A percentile compares a stretch with the other conserved stretches of the same genome.
Evolutionary conservation across 2,113 vertebrate species (phyloP).

Genomic region (Baryphthengus martii): DNA sequence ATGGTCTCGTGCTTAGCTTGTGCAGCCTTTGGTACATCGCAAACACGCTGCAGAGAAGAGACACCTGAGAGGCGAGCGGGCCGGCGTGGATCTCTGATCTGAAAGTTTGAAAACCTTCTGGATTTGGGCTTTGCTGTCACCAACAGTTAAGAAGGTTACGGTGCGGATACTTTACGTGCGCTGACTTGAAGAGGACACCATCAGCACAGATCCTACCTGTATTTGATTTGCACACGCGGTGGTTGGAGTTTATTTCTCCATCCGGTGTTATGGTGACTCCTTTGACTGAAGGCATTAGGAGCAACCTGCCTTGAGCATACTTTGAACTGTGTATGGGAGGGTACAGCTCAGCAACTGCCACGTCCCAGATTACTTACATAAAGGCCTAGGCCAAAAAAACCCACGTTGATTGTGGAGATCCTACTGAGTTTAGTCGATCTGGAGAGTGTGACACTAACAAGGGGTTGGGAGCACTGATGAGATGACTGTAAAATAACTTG

Average conservation of each 20-base stretch:
- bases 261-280: neutral
- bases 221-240: neutral
- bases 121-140: neutral
- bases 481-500: neutral
- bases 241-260: neutral
- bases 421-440: neutral
- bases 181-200: neutral
- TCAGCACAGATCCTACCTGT: neutral
- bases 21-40: neutral
- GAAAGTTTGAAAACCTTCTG: neutral
- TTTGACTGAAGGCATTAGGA: neutral
- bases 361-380: neutral
- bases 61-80: neutral
- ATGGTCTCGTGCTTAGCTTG: neutral
- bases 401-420: neutral
- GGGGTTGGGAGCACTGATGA: neutral
- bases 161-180: neutral
- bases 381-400: neutral
- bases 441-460: neutral
- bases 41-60: neutral
- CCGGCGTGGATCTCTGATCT: neutral
- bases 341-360: neutral
- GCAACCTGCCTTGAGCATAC: neutral
- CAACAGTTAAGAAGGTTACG: fast-evolving
- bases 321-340: neutral